Evolutionary conservation across 2,113 vertebrate genomes (phyloP).

Genomic region (Xiphorhynchus elegans): DNA sequence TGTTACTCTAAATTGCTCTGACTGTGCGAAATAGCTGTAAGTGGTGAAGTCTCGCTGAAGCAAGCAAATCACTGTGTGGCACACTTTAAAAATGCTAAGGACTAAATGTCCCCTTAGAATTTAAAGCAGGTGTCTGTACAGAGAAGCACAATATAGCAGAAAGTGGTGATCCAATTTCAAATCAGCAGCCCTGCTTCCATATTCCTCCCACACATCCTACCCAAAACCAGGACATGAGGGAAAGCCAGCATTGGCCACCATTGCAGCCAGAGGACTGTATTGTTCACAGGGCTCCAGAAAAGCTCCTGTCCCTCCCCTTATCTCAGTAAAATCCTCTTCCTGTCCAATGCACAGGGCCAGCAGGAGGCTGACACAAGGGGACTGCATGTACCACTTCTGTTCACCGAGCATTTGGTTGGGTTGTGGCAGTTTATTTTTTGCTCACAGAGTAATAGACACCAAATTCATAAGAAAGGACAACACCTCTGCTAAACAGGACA

Average conservation of each 20-base stretch:
- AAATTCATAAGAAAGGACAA: background rate
- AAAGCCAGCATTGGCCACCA: background rate
- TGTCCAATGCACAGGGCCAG: background rate
- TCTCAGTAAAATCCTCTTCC: background rate
- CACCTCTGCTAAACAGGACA: background rate
- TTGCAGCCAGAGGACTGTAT: background rate
- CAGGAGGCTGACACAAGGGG: background rate
- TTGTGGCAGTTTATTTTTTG: background rate
- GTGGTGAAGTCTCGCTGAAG: background rate
- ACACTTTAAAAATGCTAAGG: constrained; percentile 5
- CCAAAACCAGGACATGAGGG: background rate
- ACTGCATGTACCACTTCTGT: background rate
- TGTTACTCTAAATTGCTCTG: constrained; percentile 3
- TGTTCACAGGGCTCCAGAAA: background rate
- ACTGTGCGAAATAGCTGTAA: constrained; percentile 41
- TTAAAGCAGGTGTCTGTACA: background rate
- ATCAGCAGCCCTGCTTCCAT: background rate
- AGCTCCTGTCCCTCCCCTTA: background rate
- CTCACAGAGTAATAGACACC: background rate
- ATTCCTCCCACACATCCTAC: background rate
- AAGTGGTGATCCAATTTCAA: background rate
- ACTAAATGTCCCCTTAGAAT: constrained; percentile 17
- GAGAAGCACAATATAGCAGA: background rate
- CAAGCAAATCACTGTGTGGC: constrained; percentile 5
- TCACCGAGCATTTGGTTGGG: background rate